Evolutionary conservation across 2,888 invertebrate genomes (phyloP), one percentile per base, ranked within the genome.

Genomic region (Oligia latruncula): DNA sequence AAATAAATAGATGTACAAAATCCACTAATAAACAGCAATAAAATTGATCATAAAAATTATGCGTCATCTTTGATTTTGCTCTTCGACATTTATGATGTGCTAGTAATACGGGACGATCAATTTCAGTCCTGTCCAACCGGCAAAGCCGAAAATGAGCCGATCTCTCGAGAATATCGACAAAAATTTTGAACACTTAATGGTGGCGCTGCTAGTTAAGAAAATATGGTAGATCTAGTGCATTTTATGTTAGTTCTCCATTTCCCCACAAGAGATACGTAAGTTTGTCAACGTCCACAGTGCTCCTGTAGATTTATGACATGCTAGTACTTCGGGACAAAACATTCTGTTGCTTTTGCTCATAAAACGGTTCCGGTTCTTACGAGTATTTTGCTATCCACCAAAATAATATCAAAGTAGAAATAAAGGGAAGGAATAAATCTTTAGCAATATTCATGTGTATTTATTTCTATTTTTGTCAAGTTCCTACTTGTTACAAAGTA

Each of bases 271-370:
- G 40, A 20, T n/a, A 49, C 29, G 17, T 15, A 64, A 52, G 52
- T 40, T 49, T n/a, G 49, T 73, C 20, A 43, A 64, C 5, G 13
- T 62, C 20, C n/a, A n/a, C 4, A 8, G n/a, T 20, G 5, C 46
- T 40, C 49, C 40, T 40, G 13, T 29, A 49, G 17, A 40, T 62
- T 76, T 76, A 73, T 76, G 62, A 35, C 9, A 5, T 73, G 40
- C 62, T 74, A 74, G 74, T 73, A 74, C 74, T 62, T 17, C 17
- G 8, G 60, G 11, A 13, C 29, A 15, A 29, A 46, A 23, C 17
- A 8, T 15, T 15, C 11, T 11, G 23, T 64, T 35, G 9, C 8
- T 43, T 43, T 40, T n/a, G 46, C 43, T n/a, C n/a, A 9, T n/a
- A 43, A 17, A 67, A 46, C 35, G 35, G 35, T 35, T n/a, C 29